These are phyloP conservation scores for Glaucopsyche alexis DNA, from an alignment of 2,888 invertebrate species.

Conservation along the genomic window DNA sequence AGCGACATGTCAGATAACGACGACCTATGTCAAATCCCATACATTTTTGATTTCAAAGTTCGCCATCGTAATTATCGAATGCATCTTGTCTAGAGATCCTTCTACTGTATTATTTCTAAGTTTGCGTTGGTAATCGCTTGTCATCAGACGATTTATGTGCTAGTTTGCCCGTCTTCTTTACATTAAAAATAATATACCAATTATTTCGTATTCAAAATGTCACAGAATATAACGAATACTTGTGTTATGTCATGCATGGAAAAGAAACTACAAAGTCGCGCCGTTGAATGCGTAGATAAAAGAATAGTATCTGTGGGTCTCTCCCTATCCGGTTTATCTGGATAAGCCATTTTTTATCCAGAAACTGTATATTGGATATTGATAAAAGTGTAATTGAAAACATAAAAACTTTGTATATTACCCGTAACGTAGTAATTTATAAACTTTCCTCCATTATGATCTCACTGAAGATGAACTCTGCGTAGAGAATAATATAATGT, in stretches of 20 bases:
- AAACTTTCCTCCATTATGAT: constrained; percentile 1
- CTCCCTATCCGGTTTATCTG: not conserved
- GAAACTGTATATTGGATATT: not conserved
- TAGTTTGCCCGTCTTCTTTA: too few relatives aligned
- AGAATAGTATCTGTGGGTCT: not conserved
- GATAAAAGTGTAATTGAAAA: constrained; percentile 15
- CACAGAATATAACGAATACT: not conserved
- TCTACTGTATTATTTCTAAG: too few relatives aligned
- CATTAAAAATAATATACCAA: not conserved
- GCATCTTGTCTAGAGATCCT: too few relatives aligned
- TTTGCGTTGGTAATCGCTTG: too few relatives aligned
- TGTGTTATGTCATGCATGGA: not conserved
- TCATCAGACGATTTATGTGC: too few relatives aligned
- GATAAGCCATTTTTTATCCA: not conserved
- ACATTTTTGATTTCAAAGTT: too few relatives aligned
- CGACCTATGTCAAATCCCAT: too few relatives aligned
- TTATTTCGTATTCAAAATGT: not conserved
- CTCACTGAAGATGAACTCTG: not conserved
- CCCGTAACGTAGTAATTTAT: not conserved
- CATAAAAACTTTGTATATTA: constrained; percentile 7
- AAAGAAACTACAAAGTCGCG: constrained; percentile 1
- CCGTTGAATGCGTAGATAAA: not conserved
- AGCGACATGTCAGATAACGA: too few relatives aligned
- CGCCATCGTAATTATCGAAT: too few relatives aligned
- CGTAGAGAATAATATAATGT: not conserved